phyloP scores from a whole-genome alignment of 2,113 vertebrate species.

The Pachycephala philippinensis region DNA sequence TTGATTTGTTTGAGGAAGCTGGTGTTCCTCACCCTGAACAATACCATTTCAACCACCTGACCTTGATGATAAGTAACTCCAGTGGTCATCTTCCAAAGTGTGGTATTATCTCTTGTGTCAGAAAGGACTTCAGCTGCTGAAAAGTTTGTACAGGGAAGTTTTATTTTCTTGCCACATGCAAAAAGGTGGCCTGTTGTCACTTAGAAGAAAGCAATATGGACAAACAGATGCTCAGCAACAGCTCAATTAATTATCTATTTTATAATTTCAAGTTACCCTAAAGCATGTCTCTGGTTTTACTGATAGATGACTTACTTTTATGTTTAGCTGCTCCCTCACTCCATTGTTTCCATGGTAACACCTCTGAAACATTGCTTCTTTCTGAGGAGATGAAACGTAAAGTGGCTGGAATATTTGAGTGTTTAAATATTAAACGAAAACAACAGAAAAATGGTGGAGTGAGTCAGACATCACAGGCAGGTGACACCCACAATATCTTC shows the following conservation, averaged over 20 bases:
- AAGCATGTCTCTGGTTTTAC: constrained; percentile 57
- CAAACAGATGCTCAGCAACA: not conserved
- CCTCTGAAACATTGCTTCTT: constrained; percentile 72
- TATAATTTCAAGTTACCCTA: constrained; percentile 47
- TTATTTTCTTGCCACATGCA: not conserved
- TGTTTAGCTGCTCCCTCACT: constrained; percentile 67
- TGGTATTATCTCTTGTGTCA: not conserved
- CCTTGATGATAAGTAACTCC: not conserved
- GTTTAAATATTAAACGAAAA: constrained; percentile 68
- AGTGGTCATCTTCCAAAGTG: not conserved
- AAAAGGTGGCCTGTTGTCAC: not conserved
- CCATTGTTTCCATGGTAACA: constrained; percentile 74
- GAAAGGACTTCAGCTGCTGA: not conserved
- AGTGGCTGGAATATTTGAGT: constrained; percentile 64
- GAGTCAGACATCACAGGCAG: constrained; percentile 24
- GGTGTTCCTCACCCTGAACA: not conserved
- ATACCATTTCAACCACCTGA: not conserved
- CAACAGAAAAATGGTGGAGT: constrained; percentile 34
- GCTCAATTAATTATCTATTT: constrained; percentile 15
- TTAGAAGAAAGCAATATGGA: not conserved
- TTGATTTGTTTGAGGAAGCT: not conserved
- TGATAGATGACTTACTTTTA: constrained; percentile 63
- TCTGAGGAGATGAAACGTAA: constrained; percentile 72
- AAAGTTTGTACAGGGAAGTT: not conserved
- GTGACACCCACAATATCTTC: not conserved